Evolutionary conservation across 2,113 vertebrate species (phyloP), one percentile per base, ranked within the genome.

Genomic region (Saimiri boliviensis): DNA sequence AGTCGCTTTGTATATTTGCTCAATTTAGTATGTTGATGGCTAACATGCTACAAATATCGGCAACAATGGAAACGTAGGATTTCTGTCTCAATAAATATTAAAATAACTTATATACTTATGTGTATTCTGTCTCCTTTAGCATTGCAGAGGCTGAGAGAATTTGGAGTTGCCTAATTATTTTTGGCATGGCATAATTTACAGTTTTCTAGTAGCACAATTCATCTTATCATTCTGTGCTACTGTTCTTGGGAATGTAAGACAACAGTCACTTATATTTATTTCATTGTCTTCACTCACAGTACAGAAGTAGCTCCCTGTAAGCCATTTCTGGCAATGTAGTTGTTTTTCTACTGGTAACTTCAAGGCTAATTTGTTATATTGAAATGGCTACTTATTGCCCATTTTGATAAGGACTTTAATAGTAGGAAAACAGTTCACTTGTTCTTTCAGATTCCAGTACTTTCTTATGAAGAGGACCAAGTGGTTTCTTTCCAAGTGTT

Each of bases 121-220:
- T 10, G 13, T 80, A n/a, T n/a, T 32, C 13, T 77, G 37, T 73
- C 47, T 80, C 40, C 71, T 32, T 52, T 35, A 71, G 83, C 66
- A 35, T 4, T 58, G 13, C 19, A 56, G 49, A 87, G 6, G 21
- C 76, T 83, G 56, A 85, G 71, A 80, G 30, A 84, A 92, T 63
- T 71, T 95, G 77, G 73, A 45, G 63, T 77, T 47, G 23, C 23
- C 37, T 70, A 37, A 40, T 63, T 95, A 77, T 87, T 95, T 96
- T 86, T 93, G 83, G 42, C 60, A 42, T 47, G 40, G 49, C 19
- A 27, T 80, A 63, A 60, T 89, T 91, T 97, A 11, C 63, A 47
- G 37, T 74, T 96, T 80, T 87, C 21, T 60, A 82, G 20, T 58
- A 66, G 35, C 7, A 17, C 11, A 49, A 7, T 74, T 84, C 73